Percentiles rank a stretch among this genome's conserved stretches.
Conservation (phyloP, 1,140 invertebrate species). For the Copidosoma floridanum region DNA sequence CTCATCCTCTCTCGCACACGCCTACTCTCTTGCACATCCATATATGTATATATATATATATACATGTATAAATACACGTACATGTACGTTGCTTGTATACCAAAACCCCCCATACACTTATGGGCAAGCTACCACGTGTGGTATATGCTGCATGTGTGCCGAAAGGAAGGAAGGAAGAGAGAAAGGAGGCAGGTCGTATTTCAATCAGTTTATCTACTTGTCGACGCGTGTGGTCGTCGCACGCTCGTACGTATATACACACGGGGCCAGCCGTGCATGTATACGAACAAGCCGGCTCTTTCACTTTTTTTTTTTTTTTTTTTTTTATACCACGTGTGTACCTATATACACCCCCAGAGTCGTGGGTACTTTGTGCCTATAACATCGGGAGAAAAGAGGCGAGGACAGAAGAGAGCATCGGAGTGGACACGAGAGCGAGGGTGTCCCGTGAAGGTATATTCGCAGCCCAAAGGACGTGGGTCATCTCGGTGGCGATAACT, state of each 20-base stretch:
- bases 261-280: no score
- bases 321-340: no score
- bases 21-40: no score
- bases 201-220: conserved; percentile 58
- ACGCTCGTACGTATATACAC: no score
- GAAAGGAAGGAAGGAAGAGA: conserved; percentile 7
- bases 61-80: no score
- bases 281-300: conserved; percentile 28
- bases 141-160: conserved; percentile 6
- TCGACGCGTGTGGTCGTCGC: conserved; percentile 55
- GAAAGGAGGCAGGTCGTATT: conserved; percentile 48
- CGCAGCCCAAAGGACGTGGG: conserved; percentile 12
- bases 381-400: conserved; percentile 1
- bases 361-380: conserved; percentile 22
- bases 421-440: conserved; percentile 10
- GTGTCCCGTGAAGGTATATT: conserved; percentile 26
- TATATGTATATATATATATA: no score
- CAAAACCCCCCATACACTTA: no score
- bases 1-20: no score
- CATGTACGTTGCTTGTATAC: no score
- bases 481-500: conserved; percentile 46
- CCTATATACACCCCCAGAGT: no score
- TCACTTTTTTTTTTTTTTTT: no score
- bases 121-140: no score
- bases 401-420: not conserved